Evolutionary conservation across 2,113 vertebrate genomes (phyloP).

Genomic region (Coptodon bakossiorum): DNA sequence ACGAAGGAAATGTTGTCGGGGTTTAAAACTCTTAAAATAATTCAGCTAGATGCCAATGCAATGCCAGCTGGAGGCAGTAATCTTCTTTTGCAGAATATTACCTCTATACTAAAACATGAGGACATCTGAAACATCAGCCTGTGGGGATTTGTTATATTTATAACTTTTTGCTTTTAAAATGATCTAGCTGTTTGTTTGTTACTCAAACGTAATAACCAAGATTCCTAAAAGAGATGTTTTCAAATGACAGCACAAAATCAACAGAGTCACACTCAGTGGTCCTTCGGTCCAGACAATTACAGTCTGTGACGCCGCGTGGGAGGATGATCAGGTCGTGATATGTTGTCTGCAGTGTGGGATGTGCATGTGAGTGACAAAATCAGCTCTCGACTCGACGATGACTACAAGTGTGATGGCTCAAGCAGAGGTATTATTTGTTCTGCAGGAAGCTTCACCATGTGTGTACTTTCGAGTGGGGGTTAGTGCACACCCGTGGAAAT

Average conservation of each 20-base stretch:
- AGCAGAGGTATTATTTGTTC: background rate
- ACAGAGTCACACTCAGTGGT: background rate
- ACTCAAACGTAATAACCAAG: background rate
- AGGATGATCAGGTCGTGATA: background rate
- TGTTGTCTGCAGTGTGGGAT: slow-evolving; percentile 30
- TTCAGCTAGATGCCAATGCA: background rate
- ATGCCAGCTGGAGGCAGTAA: slow-evolving; percentile 15
- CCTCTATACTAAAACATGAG: slow-evolving; percentile 3
- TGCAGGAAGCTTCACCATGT: background rate
- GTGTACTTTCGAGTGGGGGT: background rate
- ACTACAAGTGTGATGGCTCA: background rate
- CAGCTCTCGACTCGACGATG: slow-evolving; percentile 5
- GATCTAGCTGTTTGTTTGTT: background rate
- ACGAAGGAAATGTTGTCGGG: background rate
- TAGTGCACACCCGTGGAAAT: background rate
- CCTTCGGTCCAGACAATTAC: background rate
- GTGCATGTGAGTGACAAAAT: slow-evolving; percentile 32
- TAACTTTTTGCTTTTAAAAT: background rate
- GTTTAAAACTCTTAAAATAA: slow-evolving; percentile 8
- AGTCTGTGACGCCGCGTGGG: background rate
- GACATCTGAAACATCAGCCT: slow-evolving; percentile 6
- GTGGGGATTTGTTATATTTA: background rate
- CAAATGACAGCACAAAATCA: background rate
- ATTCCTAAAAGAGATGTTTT: background rate
- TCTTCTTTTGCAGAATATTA: slow-evolving; percentile 15